phyloP scores from a whole-genome alignment of 2,888 invertebrate species.

The Galerucella pusilla region DNA sequence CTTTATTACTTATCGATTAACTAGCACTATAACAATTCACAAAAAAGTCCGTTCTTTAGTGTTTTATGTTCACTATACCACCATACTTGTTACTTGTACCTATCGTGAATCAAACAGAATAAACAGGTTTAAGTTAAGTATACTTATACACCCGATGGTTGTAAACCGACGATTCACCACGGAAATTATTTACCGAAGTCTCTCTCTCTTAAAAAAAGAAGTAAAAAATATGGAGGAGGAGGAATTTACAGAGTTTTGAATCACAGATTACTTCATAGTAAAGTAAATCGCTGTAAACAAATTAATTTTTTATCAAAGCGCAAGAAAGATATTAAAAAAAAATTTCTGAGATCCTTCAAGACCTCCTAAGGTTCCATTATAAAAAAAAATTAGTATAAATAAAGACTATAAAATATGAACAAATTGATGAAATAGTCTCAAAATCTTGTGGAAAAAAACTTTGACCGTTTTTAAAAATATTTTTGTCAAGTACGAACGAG shows the following conservation, averaged over 20 bases:
- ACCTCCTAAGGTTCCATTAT: too few species aligned
- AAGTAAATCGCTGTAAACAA: too few species aligned
- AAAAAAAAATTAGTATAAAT: too few species aligned
- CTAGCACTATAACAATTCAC: neutral
- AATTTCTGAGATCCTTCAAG: too few species aligned
- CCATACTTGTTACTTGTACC: conserved; percentile 13
- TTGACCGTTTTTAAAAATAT: too few species aligned
- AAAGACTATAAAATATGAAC: too few species aligned
- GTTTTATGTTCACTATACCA: conserved; percentile 12
- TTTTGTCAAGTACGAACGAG: too few species aligned
- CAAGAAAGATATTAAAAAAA: too few species aligned
- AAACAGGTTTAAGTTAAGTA: conserved; percentile 52
- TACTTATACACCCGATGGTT: conserved; percentile 5
- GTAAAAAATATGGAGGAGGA: conserved; percentile 24
- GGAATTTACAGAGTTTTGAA: neutral
- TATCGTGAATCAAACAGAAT: conserved; percentile 41
- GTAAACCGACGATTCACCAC: conserved; percentile 49
- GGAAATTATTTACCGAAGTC: conserved; percentile 24
- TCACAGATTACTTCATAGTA: too few species aligned
- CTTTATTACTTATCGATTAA: neutral
- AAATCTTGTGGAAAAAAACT: too few species aligned
- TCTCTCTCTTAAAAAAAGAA: conserved; percentile 16
- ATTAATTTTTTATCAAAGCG: too few species aligned
- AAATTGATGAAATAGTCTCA: too few species aligned
- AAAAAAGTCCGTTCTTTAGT: neutral